Evolutionary conservation across 2,797 vertebrate genomes (phyloP).

Genomic region (Clarias fuscus): DNA sequence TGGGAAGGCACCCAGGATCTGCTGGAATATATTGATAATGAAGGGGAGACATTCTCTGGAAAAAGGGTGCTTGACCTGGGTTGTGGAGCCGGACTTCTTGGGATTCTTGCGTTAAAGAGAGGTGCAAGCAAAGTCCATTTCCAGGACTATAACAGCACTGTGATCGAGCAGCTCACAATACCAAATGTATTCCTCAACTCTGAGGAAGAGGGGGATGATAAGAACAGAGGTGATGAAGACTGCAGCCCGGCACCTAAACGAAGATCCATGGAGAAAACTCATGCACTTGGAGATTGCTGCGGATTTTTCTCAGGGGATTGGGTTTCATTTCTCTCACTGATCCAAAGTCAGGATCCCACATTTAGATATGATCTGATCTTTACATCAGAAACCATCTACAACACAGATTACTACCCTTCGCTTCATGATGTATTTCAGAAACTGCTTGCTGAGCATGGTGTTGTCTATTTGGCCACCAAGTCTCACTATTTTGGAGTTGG

Average conservation of each 20-base stretch:
- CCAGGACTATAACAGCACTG: constrained; percentile 93
- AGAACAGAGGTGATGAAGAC: constrained; percentile 22
- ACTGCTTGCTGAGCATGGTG: constrained; percentile 76
- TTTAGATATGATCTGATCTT: constrained; percentile 89
- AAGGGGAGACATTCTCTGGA: constrained; percentile 74
- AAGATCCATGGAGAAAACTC: constrained; percentile 58
- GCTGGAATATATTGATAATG: constrained; percentile 77
- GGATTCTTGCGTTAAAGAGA: constrained; percentile 82
- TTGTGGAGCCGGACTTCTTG: constrained; percentile 90
- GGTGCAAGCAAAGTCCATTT: constrained; percentile 85
- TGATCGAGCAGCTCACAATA: constrained; percentile 88
- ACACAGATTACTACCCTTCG: constrained; percentile 80
- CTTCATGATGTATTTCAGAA: constrained; percentile 80
- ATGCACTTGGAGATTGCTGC: constrained; percentile 68
- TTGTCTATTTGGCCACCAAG: constrained; percentile 89
- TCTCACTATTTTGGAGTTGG: constrained; percentile 93
- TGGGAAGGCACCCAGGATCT: constrained; percentile 98
- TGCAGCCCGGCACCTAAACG: constrained; percentile 63
- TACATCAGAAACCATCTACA: constrained; percentile 94
- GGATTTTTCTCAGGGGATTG: constrained; percentile 92
- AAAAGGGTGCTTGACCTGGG: constrained; percentile 89
- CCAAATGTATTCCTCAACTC: constrained; percentile 85
- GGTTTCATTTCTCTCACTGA: constrained; percentile 79
- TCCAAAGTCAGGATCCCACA: constrained; percentile 65
- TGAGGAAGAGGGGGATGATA: constrained; percentile 46